A percentile compares a stretch with the other conserved stretches of the same genome.
Conservation (phyloP, 2,113 vertebrate genomes). For the Bucco capensis region DNA sequence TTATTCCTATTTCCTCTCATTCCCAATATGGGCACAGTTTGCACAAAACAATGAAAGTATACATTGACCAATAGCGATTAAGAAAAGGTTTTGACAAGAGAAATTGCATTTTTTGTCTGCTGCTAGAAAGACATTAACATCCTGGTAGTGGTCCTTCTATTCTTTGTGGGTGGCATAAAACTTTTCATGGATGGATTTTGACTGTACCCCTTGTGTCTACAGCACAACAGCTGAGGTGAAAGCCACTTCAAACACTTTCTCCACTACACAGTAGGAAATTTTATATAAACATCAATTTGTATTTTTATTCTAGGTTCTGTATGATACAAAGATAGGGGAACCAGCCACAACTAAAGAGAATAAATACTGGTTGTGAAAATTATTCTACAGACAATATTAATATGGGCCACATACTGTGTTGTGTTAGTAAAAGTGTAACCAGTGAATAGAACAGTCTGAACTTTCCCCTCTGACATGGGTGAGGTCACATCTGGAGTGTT, state of each 20-base stretch:
- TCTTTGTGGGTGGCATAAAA: neutral
- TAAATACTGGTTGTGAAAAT: neutral
- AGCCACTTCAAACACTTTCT: neutral
- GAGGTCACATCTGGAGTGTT: neutral
- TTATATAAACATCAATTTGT: neutral
- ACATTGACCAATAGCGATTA: neutral
- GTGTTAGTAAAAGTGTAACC: neutral
- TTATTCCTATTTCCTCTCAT: neutral
- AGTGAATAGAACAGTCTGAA: accelerated
- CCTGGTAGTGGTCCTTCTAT: too few species aligned
- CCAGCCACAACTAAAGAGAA: neutral
- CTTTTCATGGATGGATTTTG: neutral
- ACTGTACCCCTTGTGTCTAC: neutral
- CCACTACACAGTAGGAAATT: neutral
- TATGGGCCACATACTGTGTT: neutral
- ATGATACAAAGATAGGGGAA: neutral
- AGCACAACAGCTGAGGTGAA: neutral
- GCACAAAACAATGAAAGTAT: neutral
- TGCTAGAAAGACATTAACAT: too few species aligned
- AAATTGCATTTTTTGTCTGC: neutral
- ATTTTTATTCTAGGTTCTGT: neutral
- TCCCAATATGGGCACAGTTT: neutral
- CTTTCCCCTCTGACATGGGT: neutral
- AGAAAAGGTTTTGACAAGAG: neutral
- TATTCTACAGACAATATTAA: neutral